A percentile compares a stretch with the other conserved stretches of the same genome.
These are phyloP conservation scores for Prenolepis imparis DNA, from an alignment of 2,888 invertebrate species.

Conservation along the genomic window DNA sequence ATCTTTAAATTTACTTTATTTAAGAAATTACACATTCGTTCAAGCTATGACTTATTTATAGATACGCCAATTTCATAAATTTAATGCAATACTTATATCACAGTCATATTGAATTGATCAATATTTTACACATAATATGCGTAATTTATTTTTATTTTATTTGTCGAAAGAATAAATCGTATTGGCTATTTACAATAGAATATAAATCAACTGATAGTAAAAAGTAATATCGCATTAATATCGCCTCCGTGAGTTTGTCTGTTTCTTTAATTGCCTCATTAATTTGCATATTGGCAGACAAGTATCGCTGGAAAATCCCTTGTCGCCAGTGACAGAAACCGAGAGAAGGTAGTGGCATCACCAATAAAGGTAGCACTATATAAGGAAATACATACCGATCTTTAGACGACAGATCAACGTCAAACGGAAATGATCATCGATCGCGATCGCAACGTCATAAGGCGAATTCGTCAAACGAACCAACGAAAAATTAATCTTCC, in stretches of 20 bases:
- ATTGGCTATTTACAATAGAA: background rate
- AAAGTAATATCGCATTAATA: no score
- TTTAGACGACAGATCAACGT: background rate
- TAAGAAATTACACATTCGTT: background rate
- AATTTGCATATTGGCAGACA: constrained; percentile 84
- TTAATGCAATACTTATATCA: background rate
- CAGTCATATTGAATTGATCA: background rate
- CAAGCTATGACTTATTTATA: background rate
- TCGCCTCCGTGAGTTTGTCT: background rate
- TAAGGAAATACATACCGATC: background rate
- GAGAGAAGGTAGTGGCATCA: constrained; percentile 79
- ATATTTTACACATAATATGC: background rate
- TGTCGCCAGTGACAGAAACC: constrained; percentile 87
- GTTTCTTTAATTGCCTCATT: background rate
- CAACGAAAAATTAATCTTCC: constrained; percentile 78
- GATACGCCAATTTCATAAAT: background rate
- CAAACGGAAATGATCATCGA: constrained; percentile 29
- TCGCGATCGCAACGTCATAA: constrained; percentile 55
- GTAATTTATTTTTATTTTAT: constrained; percentile 9
- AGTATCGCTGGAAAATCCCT: constrained; percentile 87
- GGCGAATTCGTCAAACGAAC: constrained; percentile 70
- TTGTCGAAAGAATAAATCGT: background rate
- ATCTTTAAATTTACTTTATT: background rate
- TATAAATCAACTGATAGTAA: background rate
- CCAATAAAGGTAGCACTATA: constrained; percentile 1